A percentile compares a stretch with the other conserved stretches of the same genome.
These are phyloP conservation scores for Drosophila ficusphila DNA, from an alignment of 1,140 invertebrate genomes.

Conservation along the genomic window DNA sequence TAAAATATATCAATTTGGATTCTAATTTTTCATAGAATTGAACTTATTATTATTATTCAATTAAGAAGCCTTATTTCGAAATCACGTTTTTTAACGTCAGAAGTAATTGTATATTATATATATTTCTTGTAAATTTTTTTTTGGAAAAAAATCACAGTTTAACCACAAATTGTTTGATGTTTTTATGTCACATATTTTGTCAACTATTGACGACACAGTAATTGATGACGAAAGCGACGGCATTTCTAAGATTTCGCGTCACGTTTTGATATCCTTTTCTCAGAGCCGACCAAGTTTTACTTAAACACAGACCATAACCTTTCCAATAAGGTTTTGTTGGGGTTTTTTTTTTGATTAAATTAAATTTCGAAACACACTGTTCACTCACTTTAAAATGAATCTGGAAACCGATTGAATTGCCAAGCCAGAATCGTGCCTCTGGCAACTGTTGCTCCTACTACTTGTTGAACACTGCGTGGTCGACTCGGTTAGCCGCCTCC, in stretches of 20 bases:
- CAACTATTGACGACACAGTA: neutral
- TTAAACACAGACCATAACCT: neutral
- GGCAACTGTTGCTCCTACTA: constrained; percentile 77
- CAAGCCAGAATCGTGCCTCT: neutral
- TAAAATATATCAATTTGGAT: no score
- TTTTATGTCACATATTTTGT: constrained; percentile 6
- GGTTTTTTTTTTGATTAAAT: no score
- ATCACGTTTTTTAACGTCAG: neutral
- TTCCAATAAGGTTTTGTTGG: neutral
- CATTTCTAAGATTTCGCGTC: constrained; percentile 70
- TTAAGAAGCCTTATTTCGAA: no score
- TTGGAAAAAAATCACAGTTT: no score
- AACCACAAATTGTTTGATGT: neutral
- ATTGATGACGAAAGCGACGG: constrained; percentile 60
- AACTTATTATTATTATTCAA: no score
- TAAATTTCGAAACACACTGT: neutral
- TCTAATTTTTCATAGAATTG: no score
- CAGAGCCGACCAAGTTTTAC: neutral
- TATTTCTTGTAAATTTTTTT: neutral
- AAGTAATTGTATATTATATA: no score
- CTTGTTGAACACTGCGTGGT: constrained; percentile 80
- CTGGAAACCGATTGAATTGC: constrained; percentile 10
- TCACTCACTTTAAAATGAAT: constrained; percentile 42
- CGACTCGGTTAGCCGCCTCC: constrained; percentile 60
- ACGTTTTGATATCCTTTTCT: constrained; percentile 5